phyloP scores from a whole-genome alignment of 35 echinoderm and acorn worm genomes.

The Heliocidaris erythrogramma region DNA sequence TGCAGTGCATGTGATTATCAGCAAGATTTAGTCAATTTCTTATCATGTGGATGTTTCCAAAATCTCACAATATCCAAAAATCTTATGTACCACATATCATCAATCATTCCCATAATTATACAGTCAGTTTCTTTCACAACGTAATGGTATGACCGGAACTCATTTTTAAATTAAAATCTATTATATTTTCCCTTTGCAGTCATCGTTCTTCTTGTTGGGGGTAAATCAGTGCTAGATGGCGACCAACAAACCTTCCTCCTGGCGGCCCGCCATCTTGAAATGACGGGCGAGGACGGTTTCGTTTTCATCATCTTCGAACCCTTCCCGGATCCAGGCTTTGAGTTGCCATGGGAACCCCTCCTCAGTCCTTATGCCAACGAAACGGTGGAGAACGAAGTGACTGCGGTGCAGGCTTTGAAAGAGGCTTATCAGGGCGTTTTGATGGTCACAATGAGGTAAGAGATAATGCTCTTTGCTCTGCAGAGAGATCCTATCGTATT shows the following conservation, averaged over 20 bases:
- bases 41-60: too few relatives aligned
- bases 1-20: too few relatives aligned
- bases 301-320: conserved; percentile 79
- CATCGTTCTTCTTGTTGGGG: conserved; percentile 84
- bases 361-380: not conserved
- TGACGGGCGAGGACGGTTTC: conserved; percentile 56
- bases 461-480: not conserved
- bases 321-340: conserved; percentile 72
- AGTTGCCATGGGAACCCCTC: conserved; percentile 59
- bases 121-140: not conserved
- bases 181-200: conserved; percentile 40
- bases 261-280: conserved; percentile 64
- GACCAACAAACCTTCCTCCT: conserved; percentile 82
- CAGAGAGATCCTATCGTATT: not conserved
- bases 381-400: not conserved
- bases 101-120: not conserved
- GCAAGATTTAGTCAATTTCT: too few relatives aligned
- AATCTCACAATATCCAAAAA: not conserved
- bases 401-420: conserved; percentile 31
- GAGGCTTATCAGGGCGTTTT: conserved; percentile 69
- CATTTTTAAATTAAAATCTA: not conserved
- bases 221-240: conserved; percentile 59
- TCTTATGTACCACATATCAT: not conserved
- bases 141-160: not conserved
- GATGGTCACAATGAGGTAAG: conserved; percentile 78